Evolutionary conservation across 2,888 invertebrate genomes (phyloP).

Genomic region (Brachypterus glaber): DNA sequence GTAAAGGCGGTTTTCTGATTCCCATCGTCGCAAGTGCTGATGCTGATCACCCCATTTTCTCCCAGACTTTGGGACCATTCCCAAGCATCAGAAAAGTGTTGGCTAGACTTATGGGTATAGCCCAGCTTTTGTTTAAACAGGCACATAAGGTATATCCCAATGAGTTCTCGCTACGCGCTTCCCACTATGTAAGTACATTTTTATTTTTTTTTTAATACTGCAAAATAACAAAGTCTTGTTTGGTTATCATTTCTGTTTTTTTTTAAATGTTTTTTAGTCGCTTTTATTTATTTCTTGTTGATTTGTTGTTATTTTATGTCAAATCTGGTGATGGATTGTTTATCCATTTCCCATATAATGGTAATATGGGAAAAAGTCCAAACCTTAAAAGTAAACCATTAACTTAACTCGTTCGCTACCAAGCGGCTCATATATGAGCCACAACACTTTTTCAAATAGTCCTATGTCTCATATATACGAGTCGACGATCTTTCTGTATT

Average conservation of each 20-base stretch:
- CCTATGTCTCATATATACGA: too few relatives aligned
- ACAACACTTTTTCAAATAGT: too few relatives aligned
- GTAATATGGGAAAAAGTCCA: too few relatives aligned
- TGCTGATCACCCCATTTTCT: conserved; percentile 47
- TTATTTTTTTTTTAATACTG: conserved; percentile 4
- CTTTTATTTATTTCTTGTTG: too few relatives aligned
- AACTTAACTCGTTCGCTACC: too few relatives aligned
- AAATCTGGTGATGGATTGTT: too few relatives aligned
- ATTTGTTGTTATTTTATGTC: too few relatives aligned
- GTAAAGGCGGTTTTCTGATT: conserved; percentile 57
- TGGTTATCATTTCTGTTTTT: too few relatives aligned
- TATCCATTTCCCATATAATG: too few relatives aligned
- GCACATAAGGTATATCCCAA: conserved; percentile 58
- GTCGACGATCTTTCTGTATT: too few relatives aligned
- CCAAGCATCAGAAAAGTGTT: conserved; percentile 58
- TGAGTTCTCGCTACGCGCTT: conserved; percentile 49
- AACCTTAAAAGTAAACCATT: too few relatives aligned
- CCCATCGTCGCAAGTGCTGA: conserved; percentile 49
- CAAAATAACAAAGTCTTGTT: conserved; percentile 6
- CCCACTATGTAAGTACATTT: conserved; percentile 54
- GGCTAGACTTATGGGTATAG: conserved; percentile 48
- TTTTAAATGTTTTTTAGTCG: conserved; percentile 1
- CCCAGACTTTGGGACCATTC: conserved; percentile 49
- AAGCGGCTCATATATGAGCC: too few relatives aligned
- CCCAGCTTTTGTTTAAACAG: conserved; percentile 55